phyloP scores from a whole-genome alignment of 2,888 invertebrate genomes.

The Thecophora atra region DNA sequence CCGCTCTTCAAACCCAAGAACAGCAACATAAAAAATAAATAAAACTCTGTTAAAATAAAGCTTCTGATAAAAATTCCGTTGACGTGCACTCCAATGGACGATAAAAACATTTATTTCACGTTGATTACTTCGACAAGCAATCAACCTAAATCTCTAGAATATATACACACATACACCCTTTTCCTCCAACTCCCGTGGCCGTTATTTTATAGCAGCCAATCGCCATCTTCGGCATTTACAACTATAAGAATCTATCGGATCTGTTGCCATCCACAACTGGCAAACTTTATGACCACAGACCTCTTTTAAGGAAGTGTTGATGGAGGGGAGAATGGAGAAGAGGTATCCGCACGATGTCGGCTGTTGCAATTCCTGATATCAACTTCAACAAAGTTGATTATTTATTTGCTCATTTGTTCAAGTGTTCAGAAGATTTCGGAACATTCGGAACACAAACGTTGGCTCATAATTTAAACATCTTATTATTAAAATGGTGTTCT shows the following conservation, averaged over 20 bases:
- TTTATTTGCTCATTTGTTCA: conserved; percentile 44
- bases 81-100: conserved; percentile 11
- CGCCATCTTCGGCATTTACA: no score
- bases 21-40: not conserved
- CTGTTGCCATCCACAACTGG: no score
- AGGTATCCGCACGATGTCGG: no score
- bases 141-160: not conserved
- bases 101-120: conserved; percentile 9
- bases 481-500: conserved; percentile 26
- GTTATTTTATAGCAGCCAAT: no score
- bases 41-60: conserved; percentile 20
- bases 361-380: no score
- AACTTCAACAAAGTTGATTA: conserved; percentile 31
- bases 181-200: no score
- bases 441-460: conserved; percentile 46
- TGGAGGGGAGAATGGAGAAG: no score
- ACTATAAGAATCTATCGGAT: no score
- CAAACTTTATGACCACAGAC: no score
- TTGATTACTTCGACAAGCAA: conserved; percentile 29
- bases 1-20: no score
- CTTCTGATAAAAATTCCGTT: conserved; percentile 14
- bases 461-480: conserved; percentile 46
- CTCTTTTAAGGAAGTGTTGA: no score
- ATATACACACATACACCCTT: not conserved
- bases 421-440: conserved; percentile 34